Base-by-base conservation (phyloP, 1,140 invertebrate genomes). In the Temnothorax nylanderi region DNA sequence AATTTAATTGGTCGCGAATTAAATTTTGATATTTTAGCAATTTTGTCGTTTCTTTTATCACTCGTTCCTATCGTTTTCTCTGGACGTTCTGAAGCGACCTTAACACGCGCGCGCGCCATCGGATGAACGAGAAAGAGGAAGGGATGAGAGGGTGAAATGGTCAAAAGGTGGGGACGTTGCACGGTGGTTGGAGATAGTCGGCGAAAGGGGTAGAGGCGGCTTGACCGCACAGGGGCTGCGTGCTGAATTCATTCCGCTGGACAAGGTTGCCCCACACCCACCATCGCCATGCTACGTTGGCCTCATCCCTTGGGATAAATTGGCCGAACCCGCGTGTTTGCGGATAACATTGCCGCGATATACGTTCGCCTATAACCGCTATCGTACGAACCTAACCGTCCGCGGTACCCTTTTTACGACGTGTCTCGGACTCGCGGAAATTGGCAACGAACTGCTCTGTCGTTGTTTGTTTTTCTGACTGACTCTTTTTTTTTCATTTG, bases 301-400 rank as follows among this genome's bases (percentile, higher is more conserved):
- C 88, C 92, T 91, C 93, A 92, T 94, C 94, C 92, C 93, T 93
- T 92, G 93, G 94, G 94, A 95, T 95, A 94, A 95, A 95, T 95
- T 95, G 94, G 93, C 92, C 93, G 90, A 93, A 93, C 92, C 92
- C 93, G 91, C 92, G 93, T 95, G 94, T 95, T 95, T 94, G 94
- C 91, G 93, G 92, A 94, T 94, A 95, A 94, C 94, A 95, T 94
- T 89, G 92, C 89, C 87, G 92, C 92, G 93, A 94, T 94, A 94
- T 94, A 93, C 90, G 91, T 87, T 88, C 88, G 86, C 85, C 91
- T 92, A 91, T 91, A 86, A 86, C 89, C 85, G 74, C 87, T 67
- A 71, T 65, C 86, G 85, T 90, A 65, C 87, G 87, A 90, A 91
- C 90, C 78, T 82, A 88, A 89, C 89, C 87, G 74, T 81, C 80